Conservation (phyloP, 92 coral and sea anemone genomes). For the Bergia puertoricense region DNA sequence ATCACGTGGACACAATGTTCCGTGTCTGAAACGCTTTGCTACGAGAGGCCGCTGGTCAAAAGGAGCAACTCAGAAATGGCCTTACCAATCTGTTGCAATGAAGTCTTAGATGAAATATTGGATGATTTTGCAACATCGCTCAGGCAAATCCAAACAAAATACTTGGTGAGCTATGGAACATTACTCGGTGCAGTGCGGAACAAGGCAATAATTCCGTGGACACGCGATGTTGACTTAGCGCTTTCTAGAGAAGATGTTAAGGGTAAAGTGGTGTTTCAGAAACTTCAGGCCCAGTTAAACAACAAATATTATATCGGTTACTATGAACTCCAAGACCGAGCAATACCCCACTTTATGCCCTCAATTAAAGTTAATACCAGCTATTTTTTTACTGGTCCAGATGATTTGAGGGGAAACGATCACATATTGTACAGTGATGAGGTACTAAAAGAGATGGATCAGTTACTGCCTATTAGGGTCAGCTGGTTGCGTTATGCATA, state of each 20-base stretch:
- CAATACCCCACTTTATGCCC: slow-evolving; percentile 40
- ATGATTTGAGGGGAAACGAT: slow-evolving; percentile 33
- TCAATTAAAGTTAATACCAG: slow-evolving; percentile 7
- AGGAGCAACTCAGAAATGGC: slow-evolving; percentile 1
- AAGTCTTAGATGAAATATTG: slow-evolving; percentile 29
- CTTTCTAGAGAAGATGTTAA: slow-evolving; percentile 4
- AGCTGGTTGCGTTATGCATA: slow-evolving; percentile 28
- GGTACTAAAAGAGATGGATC: slow-evolving; percentile 26
- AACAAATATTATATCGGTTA: slow-evolving; percentile 26
- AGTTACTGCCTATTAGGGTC: slow-evolving; percentile 20
- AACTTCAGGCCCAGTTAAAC: background rate
- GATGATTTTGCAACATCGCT: slow-evolving; percentile 30
- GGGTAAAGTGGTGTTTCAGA: slow-evolving; percentile 1
- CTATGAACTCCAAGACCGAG: slow-evolving; percentile 33
- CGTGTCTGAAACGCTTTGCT: slow-evolving; percentile 30
- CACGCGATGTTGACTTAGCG: slow-evolving; percentile 31
- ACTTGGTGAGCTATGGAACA: slow-evolving; percentile 37
- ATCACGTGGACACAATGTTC: slow-evolving; percentile 37
- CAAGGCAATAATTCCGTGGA: slow-evolving; percentile 37
- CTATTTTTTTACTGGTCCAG: slow-evolving; percentile 3
- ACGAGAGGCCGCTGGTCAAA: slow-evolving; percentile 24
- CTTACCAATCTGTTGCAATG: slow-evolving; percentile 32
- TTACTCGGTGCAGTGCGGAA: slow-evolving; percentile 34
- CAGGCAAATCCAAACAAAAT: background rate
- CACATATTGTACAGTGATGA: slow-evolving; percentile 23